phyloP scores from a whole-genome alignment of 2,113 vertebrate genomes.

The Peromyscus maniculatus region DNA sequence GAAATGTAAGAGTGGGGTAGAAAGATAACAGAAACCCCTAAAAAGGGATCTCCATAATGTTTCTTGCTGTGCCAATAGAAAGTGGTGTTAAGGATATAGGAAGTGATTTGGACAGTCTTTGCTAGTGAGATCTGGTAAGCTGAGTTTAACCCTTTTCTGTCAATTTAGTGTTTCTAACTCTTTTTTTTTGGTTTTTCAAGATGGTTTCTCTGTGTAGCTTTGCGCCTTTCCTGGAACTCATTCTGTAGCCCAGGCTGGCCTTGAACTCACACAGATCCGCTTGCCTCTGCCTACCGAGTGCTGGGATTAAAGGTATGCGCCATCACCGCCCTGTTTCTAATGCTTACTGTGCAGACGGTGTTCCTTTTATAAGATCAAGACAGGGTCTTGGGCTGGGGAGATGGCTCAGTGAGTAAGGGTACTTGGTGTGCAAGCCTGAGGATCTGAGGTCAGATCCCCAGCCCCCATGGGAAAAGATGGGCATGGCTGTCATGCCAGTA shows the following conservation, averaged over 20 bases:
- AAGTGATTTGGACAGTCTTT: conserved; percentile 44
- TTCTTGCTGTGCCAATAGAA: neutral
- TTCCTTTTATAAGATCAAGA: neutral
- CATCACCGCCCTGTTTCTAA: neutral
- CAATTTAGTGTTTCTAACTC: neutral
- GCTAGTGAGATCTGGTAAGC: neutral
- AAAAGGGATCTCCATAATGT: neutral
- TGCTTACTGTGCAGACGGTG: neutral
- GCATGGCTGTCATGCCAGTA: neutral
- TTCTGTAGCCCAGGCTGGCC: too few relatives aligned
- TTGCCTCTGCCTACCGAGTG: too few relatives aligned
- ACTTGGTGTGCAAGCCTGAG: neutral
- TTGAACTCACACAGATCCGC: too few relatives aligned
- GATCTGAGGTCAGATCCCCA: neutral
- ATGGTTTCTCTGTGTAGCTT: too few relatives aligned
- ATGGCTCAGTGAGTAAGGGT: neutral
- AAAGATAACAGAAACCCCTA: neutral
- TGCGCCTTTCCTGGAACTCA: too few relatives aligned
- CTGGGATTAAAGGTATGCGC: too few relatives aligned
- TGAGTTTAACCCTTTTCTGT: neutral
- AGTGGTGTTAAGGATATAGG: neutral
- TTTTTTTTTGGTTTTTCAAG: too few relatives aligned
- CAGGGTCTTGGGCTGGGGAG: neutral
- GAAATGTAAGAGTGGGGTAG: neutral
- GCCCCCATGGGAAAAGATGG: neutral